phyloP scores from a whole-genome alignment of 1,140 invertebrate species.

The Drosophila baimaii region DNA sequence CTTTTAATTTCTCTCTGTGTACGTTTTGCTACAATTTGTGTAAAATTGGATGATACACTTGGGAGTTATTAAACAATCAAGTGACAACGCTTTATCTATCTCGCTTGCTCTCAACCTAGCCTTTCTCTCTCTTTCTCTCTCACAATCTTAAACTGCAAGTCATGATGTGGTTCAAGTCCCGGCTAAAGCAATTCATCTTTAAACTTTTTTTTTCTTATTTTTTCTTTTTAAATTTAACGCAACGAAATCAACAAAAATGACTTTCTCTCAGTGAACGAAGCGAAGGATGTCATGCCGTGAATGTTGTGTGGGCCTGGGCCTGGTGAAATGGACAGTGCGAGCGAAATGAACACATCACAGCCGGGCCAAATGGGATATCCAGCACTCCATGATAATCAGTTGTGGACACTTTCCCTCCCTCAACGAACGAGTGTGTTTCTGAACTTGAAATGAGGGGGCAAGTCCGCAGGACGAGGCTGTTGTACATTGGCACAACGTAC shows the following conservation, averaged over 20 bases:
- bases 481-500: too few species aligned
- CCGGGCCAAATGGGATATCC: conserved; percentile 45
- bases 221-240: not conserved
- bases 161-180: too few species aligned
- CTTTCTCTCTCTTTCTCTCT: too few species aligned
- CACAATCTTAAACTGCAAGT: too few species aligned
- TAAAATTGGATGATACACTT: too few species aligned
- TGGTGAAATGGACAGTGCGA: conserved; percentile 3
- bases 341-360: conserved; percentile 54
- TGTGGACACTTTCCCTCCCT: conserved; percentile 48
- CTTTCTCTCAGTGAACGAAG: conserved; percentile 13
- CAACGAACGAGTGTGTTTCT: conserved; percentile 3
- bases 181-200: not conserved
- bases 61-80: too few species aligned
- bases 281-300: conserved; percentile 7
- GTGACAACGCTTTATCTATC: too few species aligned
- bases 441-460: conserved; percentile 5
- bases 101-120: too few species aligned
- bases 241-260: not conserved
- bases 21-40: too few species aligned
- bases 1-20: too few species aligned
- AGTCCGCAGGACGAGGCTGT: not conserved
- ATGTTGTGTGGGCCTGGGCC: conserved; percentile 1
- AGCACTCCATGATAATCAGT: conserved; percentile 58
- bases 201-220: not conserved